Evolutionary conservation across 1,140 invertebrate species (phyloP).

Genomic region (Nasonia longicornis): DNA sequence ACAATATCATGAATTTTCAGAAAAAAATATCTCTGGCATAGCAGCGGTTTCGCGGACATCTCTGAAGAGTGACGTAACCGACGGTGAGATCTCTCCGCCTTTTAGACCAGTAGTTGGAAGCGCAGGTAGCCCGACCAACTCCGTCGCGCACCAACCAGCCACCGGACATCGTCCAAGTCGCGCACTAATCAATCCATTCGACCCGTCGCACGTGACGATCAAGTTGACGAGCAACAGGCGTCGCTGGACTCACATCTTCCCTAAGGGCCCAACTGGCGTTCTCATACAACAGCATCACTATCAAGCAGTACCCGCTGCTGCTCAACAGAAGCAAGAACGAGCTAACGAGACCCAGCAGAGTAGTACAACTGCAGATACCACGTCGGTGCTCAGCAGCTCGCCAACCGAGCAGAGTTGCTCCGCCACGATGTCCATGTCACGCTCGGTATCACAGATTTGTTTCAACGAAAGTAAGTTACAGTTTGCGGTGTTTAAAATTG

Average conservation of each 20-base stretch:
- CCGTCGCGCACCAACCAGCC: constrained; percentile 52
- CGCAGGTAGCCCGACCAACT: constrained; percentile 62
- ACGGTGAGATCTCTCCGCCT: constrained; percentile 71
- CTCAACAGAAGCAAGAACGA: constrained; percentile 56
- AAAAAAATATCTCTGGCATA: constrained; percentile 17
- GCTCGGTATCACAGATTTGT: constrained; percentile 64
- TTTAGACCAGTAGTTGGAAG: constrained; percentile 72
- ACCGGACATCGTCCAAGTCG: constrained; percentile 73
- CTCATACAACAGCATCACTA: constrained; percentile 94
- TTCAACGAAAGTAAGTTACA: constrained; percentile 66
- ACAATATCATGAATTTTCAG: not conserved
- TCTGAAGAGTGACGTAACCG: constrained; percentile 62
- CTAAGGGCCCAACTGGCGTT: constrained; percentile 90
- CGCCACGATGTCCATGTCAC: constrained; percentile 53
- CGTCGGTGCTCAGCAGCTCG: constrained; percentile 54
- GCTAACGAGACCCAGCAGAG: constrained; percentile 49
- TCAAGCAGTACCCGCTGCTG: constrained; percentile 80
- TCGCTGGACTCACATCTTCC: constrained; percentile 99
- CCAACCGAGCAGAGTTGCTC: constrained; percentile 51
- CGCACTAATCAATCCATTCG: constrained; percentile 95
- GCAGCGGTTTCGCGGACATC: constrained; percentile 56
- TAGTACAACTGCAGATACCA: constrained; percentile 42
- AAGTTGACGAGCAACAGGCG: constrained; percentile 96
- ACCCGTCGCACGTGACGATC: constrained; percentile 95
- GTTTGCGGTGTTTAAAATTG: not conserved